phyloP scores from a whole-genome alignment of 2,888 invertebrate species.

The Tenthredo distinguenda region DNA sequence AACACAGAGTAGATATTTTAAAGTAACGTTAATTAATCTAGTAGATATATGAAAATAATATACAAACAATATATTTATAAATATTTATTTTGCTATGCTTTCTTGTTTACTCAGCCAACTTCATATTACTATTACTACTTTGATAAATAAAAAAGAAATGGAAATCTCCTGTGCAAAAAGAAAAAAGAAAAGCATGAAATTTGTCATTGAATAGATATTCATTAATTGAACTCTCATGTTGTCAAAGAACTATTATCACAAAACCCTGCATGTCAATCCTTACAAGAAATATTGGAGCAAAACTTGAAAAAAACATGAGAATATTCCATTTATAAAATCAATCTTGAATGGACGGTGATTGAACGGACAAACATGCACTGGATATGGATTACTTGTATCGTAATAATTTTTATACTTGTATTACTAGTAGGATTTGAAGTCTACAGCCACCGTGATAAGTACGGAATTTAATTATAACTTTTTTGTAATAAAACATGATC shows the following conservation, averaged over 20 bases:
- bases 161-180: neutral
- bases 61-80: conserved; percentile 7
- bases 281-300: neutral
- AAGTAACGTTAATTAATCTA: neutral
- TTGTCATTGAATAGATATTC: conserved; percentile 10
- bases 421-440: conserved; percentile 68
- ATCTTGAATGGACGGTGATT: neutral
- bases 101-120: conserved; percentile 37
- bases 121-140: conserved; percentile 14
- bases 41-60: neutral
- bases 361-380: conserved; percentile 26
- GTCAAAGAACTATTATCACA: neutral
- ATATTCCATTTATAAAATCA: neutral
- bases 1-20: neutral
- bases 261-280: neutral
- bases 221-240: neutral
- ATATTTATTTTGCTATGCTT: conserved; percentile 50
- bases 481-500: conserved; percentile 4
- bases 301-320: neutral
- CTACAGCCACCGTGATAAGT: conserved; percentile 62
- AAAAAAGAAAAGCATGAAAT: neutral
- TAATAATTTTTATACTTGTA: conserved; percentile 53
- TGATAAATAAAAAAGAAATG: neutral
- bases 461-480: conserved; percentile 14
- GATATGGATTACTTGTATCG: conserved; percentile 28